A percentile compares a stretch with the other conserved stretches of the same genome.
phyloP scores from a whole-genome alignment of 2,797 vertebrate species.

The Apogon hyalosoma region DNA sequence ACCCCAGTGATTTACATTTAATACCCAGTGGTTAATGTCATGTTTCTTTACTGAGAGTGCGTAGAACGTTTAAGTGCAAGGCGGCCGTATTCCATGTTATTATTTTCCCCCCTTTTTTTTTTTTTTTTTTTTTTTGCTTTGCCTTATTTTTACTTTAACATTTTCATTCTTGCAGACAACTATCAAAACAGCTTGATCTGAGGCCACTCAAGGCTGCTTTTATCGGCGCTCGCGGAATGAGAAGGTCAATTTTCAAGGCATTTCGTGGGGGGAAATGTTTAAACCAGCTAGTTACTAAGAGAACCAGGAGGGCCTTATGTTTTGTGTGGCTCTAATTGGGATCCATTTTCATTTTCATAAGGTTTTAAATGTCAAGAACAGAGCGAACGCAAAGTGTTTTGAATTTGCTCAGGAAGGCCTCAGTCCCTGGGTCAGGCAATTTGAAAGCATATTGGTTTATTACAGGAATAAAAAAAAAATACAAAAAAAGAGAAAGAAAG shows the following conservation, averaged over 20 bases:
- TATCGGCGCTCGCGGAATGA: slow-evolving; percentile 40
- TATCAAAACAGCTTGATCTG: slow-evolving; percentile 66
- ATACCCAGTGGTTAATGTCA: slow-evolving; percentile 72
- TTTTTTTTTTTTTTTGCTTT: slow-evolving; percentile 10
- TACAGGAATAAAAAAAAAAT: slow-evolving; percentile 12
- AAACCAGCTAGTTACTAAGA: slow-evolving; percentile 62
- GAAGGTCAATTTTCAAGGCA: slow-evolving; percentile 74
- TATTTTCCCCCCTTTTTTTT: slow-evolving; percentile 56
- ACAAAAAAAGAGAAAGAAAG: slow-evolving; percentile 27
- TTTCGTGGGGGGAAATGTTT: slow-evolving; percentile 42
- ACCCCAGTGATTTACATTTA: slow-evolving; percentile 70
- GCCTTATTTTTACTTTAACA: slow-evolving; percentile 58
- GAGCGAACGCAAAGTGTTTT: slow-evolving; percentile 65
- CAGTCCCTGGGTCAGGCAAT: slow-evolving; percentile 46
- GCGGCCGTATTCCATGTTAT: slow-evolving; percentile 28
- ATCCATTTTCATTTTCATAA: slow-evolving; percentile 74
- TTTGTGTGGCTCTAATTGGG: slow-evolving; percentile 70
- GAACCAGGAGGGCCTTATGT: slow-evolving; percentile 42
- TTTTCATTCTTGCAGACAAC: slow-evolving; percentile 50
- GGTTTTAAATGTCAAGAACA: slow-evolving; percentile 79
- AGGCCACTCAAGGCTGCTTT: slow-evolving; percentile 67
- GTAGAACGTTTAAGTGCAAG: slow-evolving; percentile 48
- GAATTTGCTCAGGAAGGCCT: slow-evolving; percentile 54
- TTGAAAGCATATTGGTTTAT: slow-evolving; percentile 60
- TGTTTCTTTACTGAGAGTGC: slow-evolving; percentile 55